These are phyloP conservation scores for Sorex araneus DNA, from an alignment of 2,113 vertebrate species.

Conservation along the genomic window DNA sequence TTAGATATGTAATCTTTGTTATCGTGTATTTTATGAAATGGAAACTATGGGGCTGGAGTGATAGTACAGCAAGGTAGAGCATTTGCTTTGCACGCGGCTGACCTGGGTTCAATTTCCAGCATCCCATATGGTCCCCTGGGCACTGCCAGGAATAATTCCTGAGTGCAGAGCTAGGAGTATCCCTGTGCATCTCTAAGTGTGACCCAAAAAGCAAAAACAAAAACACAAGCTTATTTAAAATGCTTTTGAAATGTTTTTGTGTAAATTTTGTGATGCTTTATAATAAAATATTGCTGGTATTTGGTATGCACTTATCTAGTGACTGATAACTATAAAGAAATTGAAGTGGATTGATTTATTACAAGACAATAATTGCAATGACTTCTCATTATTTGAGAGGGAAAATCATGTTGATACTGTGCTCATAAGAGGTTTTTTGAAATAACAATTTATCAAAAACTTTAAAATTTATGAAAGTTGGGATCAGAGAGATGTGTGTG, in stretches of 20 bases:
- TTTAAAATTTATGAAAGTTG: background rate
- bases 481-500: too few species aligned
- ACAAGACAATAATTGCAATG: background rate
- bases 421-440: background rate
- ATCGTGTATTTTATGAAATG: background rate
- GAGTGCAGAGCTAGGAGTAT: too few species aligned
- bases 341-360: background rate
- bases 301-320: conserved; percentile 18
- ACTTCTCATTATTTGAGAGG: background rate
- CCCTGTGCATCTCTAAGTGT: too few species aligned
- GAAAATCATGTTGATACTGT: background rate
- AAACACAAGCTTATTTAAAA: too few species aligned
- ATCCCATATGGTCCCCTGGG: too few species aligned
- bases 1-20: background rate
- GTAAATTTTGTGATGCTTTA: conserved; percentile 43
- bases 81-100: too few species aligned
- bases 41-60: background rate
- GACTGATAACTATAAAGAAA: conserved; percentile 33
- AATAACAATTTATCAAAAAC: background rate
- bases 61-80: too few species aligned
- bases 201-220: too few species aligned
- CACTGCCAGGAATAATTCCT: too few species aligned
- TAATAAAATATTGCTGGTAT: background rate
- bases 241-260: background rate
- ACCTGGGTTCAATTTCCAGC: too few species aligned